Percentiles rank a stretch among this genome's conserved stretches.
phyloP scores from a whole-genome alignment of 2,888 invertebrate species.

The Megastigmus dorsalis region DNA sequence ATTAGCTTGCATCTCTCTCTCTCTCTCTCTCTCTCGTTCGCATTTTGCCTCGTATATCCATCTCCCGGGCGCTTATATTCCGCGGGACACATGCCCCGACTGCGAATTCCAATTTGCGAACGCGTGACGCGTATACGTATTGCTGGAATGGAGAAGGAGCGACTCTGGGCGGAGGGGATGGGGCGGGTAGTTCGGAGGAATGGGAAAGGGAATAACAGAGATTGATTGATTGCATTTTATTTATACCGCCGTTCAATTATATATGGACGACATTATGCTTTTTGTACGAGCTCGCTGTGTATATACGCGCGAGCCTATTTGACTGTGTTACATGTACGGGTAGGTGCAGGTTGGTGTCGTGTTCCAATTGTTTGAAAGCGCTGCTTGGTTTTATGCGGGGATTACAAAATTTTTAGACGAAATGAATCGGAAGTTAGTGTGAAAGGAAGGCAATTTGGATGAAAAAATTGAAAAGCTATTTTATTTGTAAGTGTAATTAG shows the following conservation, averaged over 20 bases:
- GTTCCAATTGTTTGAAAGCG: too few relatives aligned
- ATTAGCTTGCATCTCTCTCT: not conserved
- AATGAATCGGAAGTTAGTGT: too few relatives aligned
- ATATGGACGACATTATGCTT: not conserved
- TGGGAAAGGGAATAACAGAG: not conserved
- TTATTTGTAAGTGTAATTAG: too few relatives aligned
- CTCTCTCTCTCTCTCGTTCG: not conserved
- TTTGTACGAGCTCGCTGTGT: too few relatives aligned
- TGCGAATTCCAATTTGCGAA: constrained; percentile 48
- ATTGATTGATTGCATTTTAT: constrained; percentile 50
- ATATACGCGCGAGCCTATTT: not conserved
- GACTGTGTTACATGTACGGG: too few relatives aligned
- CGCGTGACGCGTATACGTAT: constrained; percentile 24
- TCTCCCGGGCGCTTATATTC: constrained; percentile 37
- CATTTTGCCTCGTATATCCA: constrained; percentile 8
- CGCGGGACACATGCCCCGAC: constrained; percentile 33
- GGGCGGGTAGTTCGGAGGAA: not conserved
- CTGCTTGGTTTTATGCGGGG: too few relatives aligned
- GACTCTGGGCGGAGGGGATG: not conserved
- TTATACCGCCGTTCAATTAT: constrained; percentile 44
- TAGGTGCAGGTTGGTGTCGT: too few relatives aligned
- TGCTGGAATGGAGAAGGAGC: not conserved
- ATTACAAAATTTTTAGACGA: too few relatives aligned
- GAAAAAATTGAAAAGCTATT: too few relatives aligned
- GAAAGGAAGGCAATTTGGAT: too few relatives aligned